These are phyloP conservation scores for Sinopyrophorus schimmeli DNA, from an alignment of 2,888 invertebrate genomes.

Conservation along the genomic window DNA sequence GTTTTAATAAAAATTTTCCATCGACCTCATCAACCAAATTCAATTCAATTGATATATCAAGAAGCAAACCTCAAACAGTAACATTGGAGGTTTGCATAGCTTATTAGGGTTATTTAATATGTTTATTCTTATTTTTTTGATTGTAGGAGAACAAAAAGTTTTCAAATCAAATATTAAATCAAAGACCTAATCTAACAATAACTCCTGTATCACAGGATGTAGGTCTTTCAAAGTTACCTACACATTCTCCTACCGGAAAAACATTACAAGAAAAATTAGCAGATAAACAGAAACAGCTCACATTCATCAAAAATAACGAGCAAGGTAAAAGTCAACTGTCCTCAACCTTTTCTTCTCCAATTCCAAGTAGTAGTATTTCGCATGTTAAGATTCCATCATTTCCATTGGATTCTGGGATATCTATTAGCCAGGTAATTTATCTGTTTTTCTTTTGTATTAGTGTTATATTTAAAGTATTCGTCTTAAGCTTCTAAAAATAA, in stretches of 20 bases:
- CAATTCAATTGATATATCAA: constrained; percentile 28
- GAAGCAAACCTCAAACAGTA: constrained; percentile 30
- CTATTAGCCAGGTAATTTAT: constrained; percentile 52
- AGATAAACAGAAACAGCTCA: constrained; percentile 62
- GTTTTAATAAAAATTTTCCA: constrained; percentile 16
- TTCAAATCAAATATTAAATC: no score
- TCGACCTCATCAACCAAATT: constrained; percentile 30
- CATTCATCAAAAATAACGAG: constrained; percentile 26
- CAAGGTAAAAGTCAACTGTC: constrained; percentile 20
- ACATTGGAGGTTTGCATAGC: not conserved
- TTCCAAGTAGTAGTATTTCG: constrained; percentile 25
- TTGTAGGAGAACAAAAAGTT: no score
- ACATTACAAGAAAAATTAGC: constrained; percentile 71
- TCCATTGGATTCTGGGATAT: constrained; percentile 49
- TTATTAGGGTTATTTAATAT: no score
- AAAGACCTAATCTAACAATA: constrained; percentile 58
- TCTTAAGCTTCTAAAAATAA: no score
- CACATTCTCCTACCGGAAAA: constrained; percentile 60
- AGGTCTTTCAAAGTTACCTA: no score
- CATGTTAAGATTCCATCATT: constrained; percentile 42
- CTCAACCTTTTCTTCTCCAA: constrained; percentile 24
- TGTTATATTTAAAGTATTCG: no score
- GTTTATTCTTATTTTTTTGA: no score
- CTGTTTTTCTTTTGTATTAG: no score
- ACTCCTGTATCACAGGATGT: no score